Base-by-base conservation (phyloP, 2,113 vertebrate species). In the Lates calcarifer region DNA sequence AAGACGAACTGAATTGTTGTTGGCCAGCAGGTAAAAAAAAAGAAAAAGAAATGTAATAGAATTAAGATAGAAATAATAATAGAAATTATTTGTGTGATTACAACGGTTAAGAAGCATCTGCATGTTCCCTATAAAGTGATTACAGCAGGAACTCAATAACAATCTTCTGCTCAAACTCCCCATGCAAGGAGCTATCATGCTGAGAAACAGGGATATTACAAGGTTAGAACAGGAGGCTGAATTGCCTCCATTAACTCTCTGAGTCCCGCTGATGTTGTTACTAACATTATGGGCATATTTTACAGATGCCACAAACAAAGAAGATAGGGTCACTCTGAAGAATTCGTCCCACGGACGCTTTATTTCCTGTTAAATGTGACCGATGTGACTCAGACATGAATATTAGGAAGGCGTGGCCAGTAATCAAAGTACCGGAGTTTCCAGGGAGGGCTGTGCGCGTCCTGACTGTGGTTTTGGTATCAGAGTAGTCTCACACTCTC, bases 341-440 rank as follows among this genome's bases (percentile, higher is more conserved):
- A 17, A n/a, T 77, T 33, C 60, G 26, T 58, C 47, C 5, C 37
- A 22, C 60, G 41, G 41, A 51, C 18, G 26, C 6, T 65, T 73
- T 3, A 63, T 61, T 55, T 66, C 81, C 61, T 57, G 6, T 28
- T 35, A 22, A 24, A 68, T 41, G 12, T 80, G 73, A 78, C 29
- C 56, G 79, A 81, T 74, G 65, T 12, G 77, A 24, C 68, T 82
- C 79, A 62, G 55, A 15, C 14, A 58, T 55, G 63, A 29, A 64
- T 15, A 84, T 51, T 8, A 43, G 31, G 89, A 81, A 74, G 93
- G 93, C 91, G 93, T 91, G 93, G 92, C 83, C 83, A 85, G 7
- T 17, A 51, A 86, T 71, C 80, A 88, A 86, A 86, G 68, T 72
- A 68, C 43, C 62, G 51, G 80, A 89, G 84, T 90, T 91, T 77